A percentile compares a stretch with the other conserved stretches of the same genome.
Evolutionary conservation across 2,888 invertebrate genomes (phyloP).

Genomic region (Eristalis pertinax): DNA sequence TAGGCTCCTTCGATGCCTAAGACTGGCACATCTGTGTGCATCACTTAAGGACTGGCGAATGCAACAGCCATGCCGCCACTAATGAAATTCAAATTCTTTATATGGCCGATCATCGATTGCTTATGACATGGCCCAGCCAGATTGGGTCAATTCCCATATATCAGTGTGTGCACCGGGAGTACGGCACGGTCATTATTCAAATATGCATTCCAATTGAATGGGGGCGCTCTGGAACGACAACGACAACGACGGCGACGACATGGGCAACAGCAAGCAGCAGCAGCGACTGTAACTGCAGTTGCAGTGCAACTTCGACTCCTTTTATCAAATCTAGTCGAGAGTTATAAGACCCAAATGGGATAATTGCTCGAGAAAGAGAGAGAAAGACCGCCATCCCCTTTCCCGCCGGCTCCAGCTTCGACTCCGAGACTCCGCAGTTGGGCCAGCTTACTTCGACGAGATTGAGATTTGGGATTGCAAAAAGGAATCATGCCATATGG

Average conservation of each 20-base stretch:
- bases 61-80: neutral
- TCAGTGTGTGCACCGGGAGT: conserved; percentile 37
- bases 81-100: conserved; percentile 71
- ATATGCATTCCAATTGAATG: conserved; percentile 62
- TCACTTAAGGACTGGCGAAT: conserved; percentile 18
- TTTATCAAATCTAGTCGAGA: conserved; percentile 61
- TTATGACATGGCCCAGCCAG: conserved; percentile 70
- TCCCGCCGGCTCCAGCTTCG: neutral
- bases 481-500: conserved; percentile 70
- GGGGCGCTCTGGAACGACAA: conserved; percentile 14
- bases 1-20: conserved; percentile 30
- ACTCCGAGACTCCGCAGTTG: too few species aligned
- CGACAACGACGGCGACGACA: conserved; percentile 3
- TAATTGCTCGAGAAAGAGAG: conserved; percentile 59
- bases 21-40: conserved; percentile 28
- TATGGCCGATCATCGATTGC: conserved; percentile 72
- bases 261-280: neutral
- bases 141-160: conserved; percentile 72
- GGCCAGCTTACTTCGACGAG: neutral
- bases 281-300: neutral
- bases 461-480: conserved; percentile 54
- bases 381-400: neutral
- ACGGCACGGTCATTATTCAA: conserved; percentile 67
- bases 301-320: neutral
- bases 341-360: conserved; percentile 68